phyloP scores from a whole-genome alignment of 2,797 vertebrate species.

The Petrocephalus sullivani region DNA sequence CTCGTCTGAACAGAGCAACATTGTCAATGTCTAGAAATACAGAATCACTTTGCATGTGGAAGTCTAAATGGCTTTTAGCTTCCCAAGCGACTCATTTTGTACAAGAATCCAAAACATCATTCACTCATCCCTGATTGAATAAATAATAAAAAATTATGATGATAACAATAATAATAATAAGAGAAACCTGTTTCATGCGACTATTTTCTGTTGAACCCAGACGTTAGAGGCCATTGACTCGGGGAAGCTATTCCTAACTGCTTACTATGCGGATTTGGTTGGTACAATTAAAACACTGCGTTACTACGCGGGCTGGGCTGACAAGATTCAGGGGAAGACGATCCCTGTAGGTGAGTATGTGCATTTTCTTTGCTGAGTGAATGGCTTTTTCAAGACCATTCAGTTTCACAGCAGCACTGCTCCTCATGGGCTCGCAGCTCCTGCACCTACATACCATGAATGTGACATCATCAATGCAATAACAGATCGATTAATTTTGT shows the following conservation, averaged over 20 bases:
- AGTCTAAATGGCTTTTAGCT: neutral
- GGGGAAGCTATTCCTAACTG: constrained; percentile 73
- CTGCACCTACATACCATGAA: neutral
- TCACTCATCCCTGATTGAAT: neutral
- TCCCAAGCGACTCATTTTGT: neutral
- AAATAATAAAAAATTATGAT: neutral
- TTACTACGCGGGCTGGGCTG: constrained; percentile 81
- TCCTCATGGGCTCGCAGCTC: neutral
- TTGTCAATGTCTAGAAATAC: neutral
- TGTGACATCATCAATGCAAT: neutral
- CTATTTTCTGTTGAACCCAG: constrained; percentile 42
- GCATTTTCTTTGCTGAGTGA: neutral
- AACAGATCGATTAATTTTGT: neutral
- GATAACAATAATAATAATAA: neutral
- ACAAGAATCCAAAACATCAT: neutral
- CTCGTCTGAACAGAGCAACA: neutral
- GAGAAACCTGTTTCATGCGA: neutral
- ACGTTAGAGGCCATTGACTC: constrained; percentile 75
- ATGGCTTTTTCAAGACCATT: neutral
- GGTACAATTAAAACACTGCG: constrained; percentile 73
- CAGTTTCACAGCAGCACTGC: neutral
- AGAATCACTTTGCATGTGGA: neutral
- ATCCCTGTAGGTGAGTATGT: constrained; percentile 71
- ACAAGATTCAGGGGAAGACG: constrained; percentile 81
- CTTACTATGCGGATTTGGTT: constrained; percentile 72